phyloP scores from a whole-genome alignment of 2,113 vertebrate genomes.

The Heteronetta atricapilla region DNA sequence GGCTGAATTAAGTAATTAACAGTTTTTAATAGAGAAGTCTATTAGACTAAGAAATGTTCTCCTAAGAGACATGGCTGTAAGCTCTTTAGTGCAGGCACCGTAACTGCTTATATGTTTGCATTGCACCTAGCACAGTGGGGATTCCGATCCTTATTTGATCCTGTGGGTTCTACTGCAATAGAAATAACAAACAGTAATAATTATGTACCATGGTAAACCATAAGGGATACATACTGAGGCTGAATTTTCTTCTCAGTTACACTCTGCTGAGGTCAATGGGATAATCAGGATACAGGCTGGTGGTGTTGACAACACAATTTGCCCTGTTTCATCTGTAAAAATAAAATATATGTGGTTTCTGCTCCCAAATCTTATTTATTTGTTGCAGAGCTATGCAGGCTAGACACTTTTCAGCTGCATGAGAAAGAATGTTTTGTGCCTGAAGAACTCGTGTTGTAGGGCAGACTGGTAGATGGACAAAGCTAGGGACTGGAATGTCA shows the following conservation, averaged over 20 bases:
- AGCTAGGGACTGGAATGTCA: neutral
- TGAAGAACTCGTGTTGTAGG: neutral
- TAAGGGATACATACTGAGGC: accelerated
- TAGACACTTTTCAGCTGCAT: neutral
- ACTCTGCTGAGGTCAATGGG: neutral
- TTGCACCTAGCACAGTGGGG: conserved; percentile 31
- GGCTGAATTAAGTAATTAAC: conserved; percentile 42
- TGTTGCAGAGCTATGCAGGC: neutral
- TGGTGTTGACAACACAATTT: neutral
- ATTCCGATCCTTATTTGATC: conserved; percentile 40
- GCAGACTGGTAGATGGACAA: neutral
- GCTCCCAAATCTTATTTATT: neutral
- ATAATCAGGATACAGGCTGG: neutral
- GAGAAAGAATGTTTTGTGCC: accelerated
- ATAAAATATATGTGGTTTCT: neutral
- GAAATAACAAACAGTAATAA: conserved; percentile 49
- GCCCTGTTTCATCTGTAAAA: neutral
- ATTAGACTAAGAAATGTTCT: conserved; percentile 9
- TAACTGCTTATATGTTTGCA: conserved; percentile 44
- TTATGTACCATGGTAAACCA: neutral
- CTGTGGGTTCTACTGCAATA: conserved; percentile 13
- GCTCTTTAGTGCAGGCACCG: conserved; percentile 44
- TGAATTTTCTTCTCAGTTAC: neutral
- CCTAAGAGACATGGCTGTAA: conserved; percentile 33
- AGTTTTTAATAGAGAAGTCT: conserved; percentile 41